Conservation (phyloP, 1,140 invertebrate genomes). For the Drosophila fuyamai region DNA sequence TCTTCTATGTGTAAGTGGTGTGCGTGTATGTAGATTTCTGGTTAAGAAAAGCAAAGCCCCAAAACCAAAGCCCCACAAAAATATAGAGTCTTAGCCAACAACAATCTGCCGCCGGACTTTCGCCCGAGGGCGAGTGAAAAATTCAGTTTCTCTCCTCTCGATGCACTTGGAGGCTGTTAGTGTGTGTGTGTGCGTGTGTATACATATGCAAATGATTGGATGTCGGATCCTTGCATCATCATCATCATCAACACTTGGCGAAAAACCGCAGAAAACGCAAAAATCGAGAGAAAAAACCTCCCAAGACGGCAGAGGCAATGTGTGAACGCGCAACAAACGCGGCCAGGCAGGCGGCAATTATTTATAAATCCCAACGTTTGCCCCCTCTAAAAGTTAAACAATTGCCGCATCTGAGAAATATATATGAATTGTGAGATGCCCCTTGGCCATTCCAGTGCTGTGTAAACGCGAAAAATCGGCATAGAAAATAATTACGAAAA, state of each 20-base stretch:
- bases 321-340: constrained; percentile 47
- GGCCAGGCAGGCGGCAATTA: constrained; percentile 34
- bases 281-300: constrained; percentile 42
- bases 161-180: constrained; percentile 53
- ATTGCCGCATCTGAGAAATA: constrained; percentile 36
- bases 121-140: constrained; percentile 53
- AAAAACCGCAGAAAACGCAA: constrained; percentile 60
- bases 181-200: constrained; percentile 36
- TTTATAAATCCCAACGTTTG: constrained; percentile 46
- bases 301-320: constrained; percentile 35
- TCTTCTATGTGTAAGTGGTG: constrained; percentile 81
- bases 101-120: constrained; percentile 52
- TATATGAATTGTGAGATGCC: constrained; percentile 32
- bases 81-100: constrained; percentile 19
- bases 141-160: constrained; percentile 46
- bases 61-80: constrained; percentile 41
- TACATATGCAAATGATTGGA: constrained; percentile 70
- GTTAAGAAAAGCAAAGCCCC: constrained; percentile 45
- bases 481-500: constrained; percentile 66
- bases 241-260: constrained; percentile 35
- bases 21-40: constrained; percentile 57
- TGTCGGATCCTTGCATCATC: constrained; percentile 75
- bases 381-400: constrained; percentile 33
- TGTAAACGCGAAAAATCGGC: constrained; percentile 56
- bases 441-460: constrained; percentile 23